Evolutionary conservation across 2,888 invertebrate genomes (phyloP), one percentile per base, ranked within the genome.

Genomic region (Leptothorax acervorum): DNA sequence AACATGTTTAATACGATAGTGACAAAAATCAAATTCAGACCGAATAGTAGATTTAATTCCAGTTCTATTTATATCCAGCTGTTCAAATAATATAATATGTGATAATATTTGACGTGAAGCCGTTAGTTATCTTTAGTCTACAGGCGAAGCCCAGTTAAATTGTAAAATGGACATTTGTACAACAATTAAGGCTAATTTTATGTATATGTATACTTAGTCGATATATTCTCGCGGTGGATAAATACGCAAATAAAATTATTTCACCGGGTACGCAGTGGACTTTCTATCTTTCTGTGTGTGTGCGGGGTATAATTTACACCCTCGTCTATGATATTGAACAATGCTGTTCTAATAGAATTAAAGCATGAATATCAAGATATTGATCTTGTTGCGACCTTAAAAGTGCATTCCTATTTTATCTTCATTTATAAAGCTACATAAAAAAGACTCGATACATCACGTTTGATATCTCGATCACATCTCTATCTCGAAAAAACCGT

Each of bases 181-280:
- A 35, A 6, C 39, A 48, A 66, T 31, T 31, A 12, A 9, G 15
- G 6, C 18, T 39, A 51, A n/a, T 35, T 53, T 23, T n/a, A 23
- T 8, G 28, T 9, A 35, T 23, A 48, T 35, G 23, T 23, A 48
- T 35, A 35, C 39, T 63, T 35, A 35, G 65, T 28, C 53, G 76
- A 78, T 68, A n/a, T n/a, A 68, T 55, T 70, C 51, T 65, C 76
- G 31, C 55, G 31, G 18, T 70, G 42, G n/a, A 23, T 78, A 70
- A 78, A 42, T 66, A 78, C 42, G 45, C 9, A 68, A 55, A 55
- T 70, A 42, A 70, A 70, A 78, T 78, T 68, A 55, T 78, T 68
- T 48, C 55, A 53, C 70, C 8, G n/a, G 15, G 31, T 55, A 28
- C 18, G 39, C 9, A 18, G 35, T 15, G 75, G 3, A 51, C 9